Percentiles rank a stretch among this genome's conserved stretches.
Evolutionary conservation across 2,888 invertebrate species (phyloP).

Genomic region (Hypselothyrea guttata): DNA sequence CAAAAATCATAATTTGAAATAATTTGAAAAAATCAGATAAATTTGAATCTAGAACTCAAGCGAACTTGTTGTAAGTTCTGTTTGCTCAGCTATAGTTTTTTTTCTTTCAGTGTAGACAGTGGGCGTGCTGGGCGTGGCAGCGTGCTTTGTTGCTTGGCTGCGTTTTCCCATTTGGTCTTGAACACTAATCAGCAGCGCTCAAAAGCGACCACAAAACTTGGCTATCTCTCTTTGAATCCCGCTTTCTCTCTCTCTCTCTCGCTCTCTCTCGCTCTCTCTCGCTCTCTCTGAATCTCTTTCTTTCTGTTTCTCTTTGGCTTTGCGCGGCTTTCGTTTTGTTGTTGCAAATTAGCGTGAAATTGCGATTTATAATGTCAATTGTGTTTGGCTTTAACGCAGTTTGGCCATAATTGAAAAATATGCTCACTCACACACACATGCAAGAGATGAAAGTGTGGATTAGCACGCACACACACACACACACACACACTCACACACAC

Average conservation of each 20-base stretch:
- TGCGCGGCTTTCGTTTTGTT: conserved; percentile 25
- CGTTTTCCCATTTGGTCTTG: conserved; percentile 17
- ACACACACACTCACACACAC: conserved; percentile 3
- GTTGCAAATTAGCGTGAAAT: conserved; percentile 77
- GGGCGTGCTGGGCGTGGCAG: background rate
- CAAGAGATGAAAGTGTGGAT: too few relatives aligned
- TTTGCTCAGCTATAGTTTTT: too few relatives aligned
- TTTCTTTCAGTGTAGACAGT: too few relatives aligned
- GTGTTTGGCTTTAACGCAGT: conserved; percentile 43
- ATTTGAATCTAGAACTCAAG: too few relatives aligned
- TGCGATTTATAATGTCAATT: conserved; percentile 78
- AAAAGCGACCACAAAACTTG: conserved; percentile 31
- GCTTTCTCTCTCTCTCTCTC: background rate
- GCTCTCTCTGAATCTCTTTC: background rate
- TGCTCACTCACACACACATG: conserved; percentile 30
- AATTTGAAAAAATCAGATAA: too few relatives aligned
- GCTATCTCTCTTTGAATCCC: too few relatives aligned
- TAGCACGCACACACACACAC: conserved; percentile 1
- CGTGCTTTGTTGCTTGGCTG: conserved; percentile 39
- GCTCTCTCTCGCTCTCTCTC: background rate
- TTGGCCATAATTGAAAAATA: conserved; percentile 67
- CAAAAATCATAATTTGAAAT: too few relatives aligned
- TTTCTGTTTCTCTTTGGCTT: background rate
- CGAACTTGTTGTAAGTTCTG: too few relatives aligned
- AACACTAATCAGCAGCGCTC: conserved; percentile 55